Evolutionary conservation across 1,140 invertebrate genomes (phyloP), one percentile per base, ranked within the genome.

Genomic region (Drosophila arawakana): DNA sequence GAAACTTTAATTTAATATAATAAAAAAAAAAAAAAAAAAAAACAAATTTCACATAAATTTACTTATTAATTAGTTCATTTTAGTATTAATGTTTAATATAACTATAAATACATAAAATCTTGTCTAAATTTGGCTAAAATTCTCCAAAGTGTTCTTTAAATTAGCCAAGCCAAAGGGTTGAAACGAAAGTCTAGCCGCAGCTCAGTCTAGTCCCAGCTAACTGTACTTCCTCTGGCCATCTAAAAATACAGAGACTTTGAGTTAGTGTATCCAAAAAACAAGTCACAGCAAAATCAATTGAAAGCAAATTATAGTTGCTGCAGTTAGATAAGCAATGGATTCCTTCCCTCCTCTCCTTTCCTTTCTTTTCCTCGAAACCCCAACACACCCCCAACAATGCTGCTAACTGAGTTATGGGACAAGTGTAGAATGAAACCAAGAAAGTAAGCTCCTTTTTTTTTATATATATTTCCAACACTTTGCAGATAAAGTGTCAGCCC

Each of bases 231-330:
- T 21, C 18, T 21, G 1, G 18, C 18, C 18, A 21, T 21, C 18
- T 21, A 2, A 21, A 21, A 21, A 21, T 21, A 21, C 18, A 21
- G 18, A 1, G 18, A 7, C 25, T 10, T 44, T 35, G 13, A 15
- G 35, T 1, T 34, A 58, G 55, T 11, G 66, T 60, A 60, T 49
- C 0, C 2, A 5, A 11, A 54, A 65, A 65, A 65, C 61, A 67
- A 76, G 71, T 65, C 66, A 49, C 73, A 67, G 50, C 70, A 71
- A 89, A 88, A 89, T 88, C 84, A 89, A 89, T 88, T 88, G 84
- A 88, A 88, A 88, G 84, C 84, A 89, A 88, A 88, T 88, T 88
- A 88, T 89, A 84, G 84, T 89, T 80, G 81, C 78, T 80, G 84
- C 84, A 88, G 80, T 89, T 84, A 84, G 85, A 89, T 88, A 84